Evolutionary conservation across 2,888 invertebrate genomes (phyloP).

Genomic region (Tetrapedia diversipes): DNA sequence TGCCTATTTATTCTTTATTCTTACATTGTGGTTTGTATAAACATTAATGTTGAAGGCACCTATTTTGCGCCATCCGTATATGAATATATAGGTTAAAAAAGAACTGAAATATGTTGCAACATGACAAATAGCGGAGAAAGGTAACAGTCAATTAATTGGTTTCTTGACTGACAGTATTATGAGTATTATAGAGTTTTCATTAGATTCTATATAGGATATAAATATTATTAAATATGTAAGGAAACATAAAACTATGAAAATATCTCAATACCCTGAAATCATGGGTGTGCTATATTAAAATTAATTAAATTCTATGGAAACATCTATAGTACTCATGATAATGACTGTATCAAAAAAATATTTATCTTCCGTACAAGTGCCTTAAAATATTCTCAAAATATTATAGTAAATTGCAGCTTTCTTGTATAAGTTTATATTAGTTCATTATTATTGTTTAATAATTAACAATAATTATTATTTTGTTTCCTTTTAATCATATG

Average conservation of each 20-base stretch:
- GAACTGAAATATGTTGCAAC: slow-evolving; percentile 37
- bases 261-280: not conserved
- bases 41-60: slow-evolving; percentile 45
- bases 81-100: slow-evolving; percentile 11
- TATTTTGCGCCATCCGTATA: slow-evolving; percentile 30
- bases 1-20: slow-evolving; percentile 68
- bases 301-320: slow-evolving; percentile 38
- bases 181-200: slow-evolving; percentile 60
- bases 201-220: slow-evolving; percentile 17
- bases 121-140: slow-evolving; percentile 53
- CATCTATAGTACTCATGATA: slow-evolving; percentile 58
- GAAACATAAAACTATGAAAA: slow-evolving; percentile 4
- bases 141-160: slow-evolving; percentile 52
- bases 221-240: slow-evolving; percentile 17
- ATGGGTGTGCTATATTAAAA: not conserved
- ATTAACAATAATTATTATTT: slow-evolving; percentile 4
- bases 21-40: slow-evolving; percentile 41
- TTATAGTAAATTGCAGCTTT: slow-evolving; percentile 31
- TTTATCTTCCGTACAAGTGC: slow-evolving; percentile 63
- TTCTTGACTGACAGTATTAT: slow-evolving; percentile 55
- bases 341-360: slow-evolving; percentile 51
- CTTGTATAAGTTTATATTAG: slow-evolving; percentile 27
- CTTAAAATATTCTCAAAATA: slow-evolving; percentile 38
- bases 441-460: slow-evolving; percentile 19
- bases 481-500: not conserved